phyloP scores from a whole-genome alignment of 2,113 vertebrate genomes.

The Campylomormyrus numenius region DNA sequence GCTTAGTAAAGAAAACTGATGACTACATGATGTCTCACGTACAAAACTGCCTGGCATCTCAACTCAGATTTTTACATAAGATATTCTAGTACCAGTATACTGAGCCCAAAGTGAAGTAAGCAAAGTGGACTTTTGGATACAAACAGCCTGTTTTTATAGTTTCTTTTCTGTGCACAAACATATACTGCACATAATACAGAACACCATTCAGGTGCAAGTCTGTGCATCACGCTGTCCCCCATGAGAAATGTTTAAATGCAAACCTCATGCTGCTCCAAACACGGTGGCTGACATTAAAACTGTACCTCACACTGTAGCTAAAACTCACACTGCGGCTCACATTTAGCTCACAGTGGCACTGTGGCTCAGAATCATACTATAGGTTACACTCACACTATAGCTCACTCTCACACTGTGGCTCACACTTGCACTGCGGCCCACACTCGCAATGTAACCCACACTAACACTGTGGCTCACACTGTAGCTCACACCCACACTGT shows the following conservation, averaged over 20 bases:
- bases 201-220: background rate
- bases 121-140: background rate
- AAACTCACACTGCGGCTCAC: background rate
- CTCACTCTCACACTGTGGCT: background rate
- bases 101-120: background rate
- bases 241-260: background rate
- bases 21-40: background rate
- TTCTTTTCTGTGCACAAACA: background rate
- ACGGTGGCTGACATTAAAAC: constrained; percentile 38
- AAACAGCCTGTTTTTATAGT: background rate
- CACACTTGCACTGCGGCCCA: background rate
- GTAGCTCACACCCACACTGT: background rate
- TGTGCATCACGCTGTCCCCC: background rate
- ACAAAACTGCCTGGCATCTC: background rate
- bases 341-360: background rate
- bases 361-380: background rate
- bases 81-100: background rate
- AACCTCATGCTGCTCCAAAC: constrained; percentile 26
- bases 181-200: background rate
- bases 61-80: background rate
- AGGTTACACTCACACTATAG: background rate
- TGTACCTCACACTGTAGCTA: background rate
- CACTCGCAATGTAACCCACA: background rate
- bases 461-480: background rate
- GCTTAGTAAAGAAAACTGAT: background rate